A percentile compares a stretch with the other conserved stretches of the same genome.
phyloP scores from a whole-genome alignment of 2,797 vertebrate genomes.

The Sciaenops ocellatus region DNA sequence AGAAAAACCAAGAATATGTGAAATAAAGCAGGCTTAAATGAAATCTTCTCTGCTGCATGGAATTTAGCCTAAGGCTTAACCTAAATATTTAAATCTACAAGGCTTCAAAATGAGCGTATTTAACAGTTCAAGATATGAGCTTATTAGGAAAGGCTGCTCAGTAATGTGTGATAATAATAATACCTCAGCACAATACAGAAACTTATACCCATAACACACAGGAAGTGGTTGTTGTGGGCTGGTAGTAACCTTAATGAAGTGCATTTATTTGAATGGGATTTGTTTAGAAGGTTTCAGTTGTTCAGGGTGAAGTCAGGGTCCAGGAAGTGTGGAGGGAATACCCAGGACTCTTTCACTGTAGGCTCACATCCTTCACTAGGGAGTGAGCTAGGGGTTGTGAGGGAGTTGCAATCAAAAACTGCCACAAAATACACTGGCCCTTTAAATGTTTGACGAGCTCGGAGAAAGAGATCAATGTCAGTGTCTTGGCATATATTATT shows the following conservation, averaged over 20 bases:
- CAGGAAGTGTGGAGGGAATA: background rate
- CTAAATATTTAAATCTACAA: conserved; percentile 41
- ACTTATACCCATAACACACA: background rate
- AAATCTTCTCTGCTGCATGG: conserved; percentile 24
- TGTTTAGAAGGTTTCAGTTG: background rate
- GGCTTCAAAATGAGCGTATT: conserved; percentile 37
- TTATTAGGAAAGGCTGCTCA: conserved; percentile 16
- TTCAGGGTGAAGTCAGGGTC: background rate
- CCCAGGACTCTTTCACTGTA: background rate
- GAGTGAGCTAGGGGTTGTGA: no score
- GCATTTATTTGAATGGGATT: conserved; percentile 6
- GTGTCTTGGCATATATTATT: background rate
- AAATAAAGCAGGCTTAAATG: conserved; percentile 32
- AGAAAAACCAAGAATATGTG: conserved; percentile 14
- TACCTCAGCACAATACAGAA: conserved; percentile 2
- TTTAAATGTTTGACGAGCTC: background rate
- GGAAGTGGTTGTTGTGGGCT: background rate
- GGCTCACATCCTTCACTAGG: background rate
- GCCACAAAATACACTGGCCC: no score
- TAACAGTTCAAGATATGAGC: conserved; percentile 25
- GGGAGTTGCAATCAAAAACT: no score
- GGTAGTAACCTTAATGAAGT: background rate
- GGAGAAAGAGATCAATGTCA: background rate
- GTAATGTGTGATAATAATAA: conserved; percentile 46
- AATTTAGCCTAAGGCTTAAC: conserved; percentile 40